Conservation (phyloP, 2,797 vertebrate species). For the Chanos chanos region DNA sequence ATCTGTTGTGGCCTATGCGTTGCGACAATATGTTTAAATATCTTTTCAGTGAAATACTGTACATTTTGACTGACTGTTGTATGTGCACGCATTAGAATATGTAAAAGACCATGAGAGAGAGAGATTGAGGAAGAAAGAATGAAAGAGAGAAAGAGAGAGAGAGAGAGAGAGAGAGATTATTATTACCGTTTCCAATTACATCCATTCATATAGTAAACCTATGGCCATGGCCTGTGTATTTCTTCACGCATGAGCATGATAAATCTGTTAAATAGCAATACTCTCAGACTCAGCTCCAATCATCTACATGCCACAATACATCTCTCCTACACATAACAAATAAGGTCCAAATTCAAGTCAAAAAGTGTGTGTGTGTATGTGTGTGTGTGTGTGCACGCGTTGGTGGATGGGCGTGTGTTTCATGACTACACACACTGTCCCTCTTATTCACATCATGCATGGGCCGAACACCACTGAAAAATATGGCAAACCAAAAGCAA, state of each 20-base stretch:
- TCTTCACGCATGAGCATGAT: no score
- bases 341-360: background rate
- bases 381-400: no score
- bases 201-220: no score
- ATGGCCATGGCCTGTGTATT: no score
- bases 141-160: conserved; percentile 26
- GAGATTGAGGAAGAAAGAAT: conserved; percentile 23
- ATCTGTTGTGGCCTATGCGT: no score
- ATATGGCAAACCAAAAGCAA: background rate
- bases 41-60: no score
- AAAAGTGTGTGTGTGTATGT: background rate
- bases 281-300: no score
- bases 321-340: background rate
- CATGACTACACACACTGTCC: conserved; percentile 12
- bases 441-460: conserved; percentile 11
- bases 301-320: background rate
- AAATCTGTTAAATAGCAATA: no score
- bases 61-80: no score
- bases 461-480: conserved; percentile 21
- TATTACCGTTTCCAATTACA: no score
- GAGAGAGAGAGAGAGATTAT: conserved; percentile 43
- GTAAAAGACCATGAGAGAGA: conserved; percentile 11
- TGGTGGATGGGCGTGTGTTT: no score
- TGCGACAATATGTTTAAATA: no score
- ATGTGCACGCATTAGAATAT: background rate